Evolutionary conservation across 2,797 vertebrate genomes (phyloP).

Genomic region (Sciaenops ocellatus): DNA sequence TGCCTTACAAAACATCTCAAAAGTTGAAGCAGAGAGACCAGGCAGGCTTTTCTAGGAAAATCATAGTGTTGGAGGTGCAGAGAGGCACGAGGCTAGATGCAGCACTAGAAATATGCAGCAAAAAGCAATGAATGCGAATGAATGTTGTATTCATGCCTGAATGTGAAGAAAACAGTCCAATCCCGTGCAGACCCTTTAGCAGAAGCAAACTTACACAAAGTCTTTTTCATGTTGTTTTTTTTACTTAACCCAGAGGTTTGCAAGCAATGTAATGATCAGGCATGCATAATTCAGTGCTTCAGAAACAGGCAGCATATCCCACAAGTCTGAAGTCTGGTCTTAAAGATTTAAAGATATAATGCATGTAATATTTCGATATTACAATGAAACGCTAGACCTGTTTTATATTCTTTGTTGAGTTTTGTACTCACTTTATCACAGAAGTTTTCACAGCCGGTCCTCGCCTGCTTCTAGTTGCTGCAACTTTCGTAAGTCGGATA

Average conservation of each 20-base stretch:
- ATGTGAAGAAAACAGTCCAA: neutral
- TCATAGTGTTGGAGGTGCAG: neutral
- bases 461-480: too few species aligned
- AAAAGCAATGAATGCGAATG: neutral
- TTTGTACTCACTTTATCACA: too few species aligned
- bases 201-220: neutral
- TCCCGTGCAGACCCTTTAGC: neutral
- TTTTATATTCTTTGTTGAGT: too few species aligned
- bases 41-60: neutral
- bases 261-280: constrained; percentile 8
- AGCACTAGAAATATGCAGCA: neutral
- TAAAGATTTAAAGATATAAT: neutral
- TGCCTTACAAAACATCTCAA: neutral
- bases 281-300: neutral
- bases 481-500: too few species aligned
- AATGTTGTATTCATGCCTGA: neutral
- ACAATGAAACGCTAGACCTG: too few species aligned
- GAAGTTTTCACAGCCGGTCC: too few species aligned
- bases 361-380: too few species aligned
- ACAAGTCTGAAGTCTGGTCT: neutral
- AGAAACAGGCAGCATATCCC: neutral
- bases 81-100: neutral
- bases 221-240: neutral
- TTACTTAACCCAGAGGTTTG: neutral
- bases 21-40: neutral